Conservation (phyloP, 2,797 vertebrate genomes). For the Cirrhinus molitorella region DNA sequence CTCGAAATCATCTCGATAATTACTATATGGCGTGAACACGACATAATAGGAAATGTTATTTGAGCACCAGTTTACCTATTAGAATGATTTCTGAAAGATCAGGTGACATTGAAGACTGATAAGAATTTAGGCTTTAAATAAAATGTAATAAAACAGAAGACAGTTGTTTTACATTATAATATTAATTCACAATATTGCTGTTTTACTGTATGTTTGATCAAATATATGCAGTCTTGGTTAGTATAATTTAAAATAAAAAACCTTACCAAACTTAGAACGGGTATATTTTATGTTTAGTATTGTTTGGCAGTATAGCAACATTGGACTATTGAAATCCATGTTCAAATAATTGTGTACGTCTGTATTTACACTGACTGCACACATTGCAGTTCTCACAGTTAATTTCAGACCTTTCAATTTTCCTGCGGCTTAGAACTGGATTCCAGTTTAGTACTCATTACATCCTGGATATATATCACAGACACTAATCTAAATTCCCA, state of each 20-base stretch:
- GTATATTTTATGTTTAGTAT: background rate
- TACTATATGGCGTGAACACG: too few species aligned
- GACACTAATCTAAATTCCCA: constrained; percentile 67
- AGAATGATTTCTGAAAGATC: background rate
- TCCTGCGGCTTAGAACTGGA: constrained; percentile 14
- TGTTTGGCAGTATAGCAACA: background rate
- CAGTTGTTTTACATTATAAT: too few species aligned
- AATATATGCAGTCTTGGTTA: background rate
- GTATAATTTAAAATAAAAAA: background rate
- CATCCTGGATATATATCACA: constrained; percentile 56
- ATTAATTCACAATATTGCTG: background rate
- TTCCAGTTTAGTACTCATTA: constrained; percentile 12
- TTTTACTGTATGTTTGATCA: background rate
- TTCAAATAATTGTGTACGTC: background rate
- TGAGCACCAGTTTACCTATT: background rate
- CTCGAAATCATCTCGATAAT: too few species aligned
- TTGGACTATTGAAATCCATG: background rate
- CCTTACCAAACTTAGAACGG: background rate
- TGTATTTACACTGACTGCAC: background rate
- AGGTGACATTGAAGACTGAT: too few species aligned
- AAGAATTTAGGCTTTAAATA: too few species aligned
- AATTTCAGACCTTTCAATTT: constrained; percentile 28
- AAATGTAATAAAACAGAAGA: too few species aligned
- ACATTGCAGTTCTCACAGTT: constrained; percentile 17
- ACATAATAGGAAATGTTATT: too few species aligned